Conservation (phyloP, 2,888 invertebrate species). For the Salticus scenicus region DNA sequence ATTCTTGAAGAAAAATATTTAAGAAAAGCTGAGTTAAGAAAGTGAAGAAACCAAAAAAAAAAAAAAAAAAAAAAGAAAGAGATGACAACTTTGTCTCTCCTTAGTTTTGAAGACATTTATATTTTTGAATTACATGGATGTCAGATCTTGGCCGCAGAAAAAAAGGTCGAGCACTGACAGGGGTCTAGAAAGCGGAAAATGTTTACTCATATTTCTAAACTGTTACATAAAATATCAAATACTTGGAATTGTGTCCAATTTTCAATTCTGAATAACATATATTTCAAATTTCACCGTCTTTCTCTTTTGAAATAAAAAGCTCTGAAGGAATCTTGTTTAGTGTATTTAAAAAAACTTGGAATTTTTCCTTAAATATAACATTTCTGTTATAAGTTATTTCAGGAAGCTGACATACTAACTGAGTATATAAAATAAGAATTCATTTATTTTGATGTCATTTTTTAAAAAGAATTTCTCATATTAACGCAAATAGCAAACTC, state of each 20-base stretch:
- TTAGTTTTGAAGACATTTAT: background rate
- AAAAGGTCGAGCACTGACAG: background rate
- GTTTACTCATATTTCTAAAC: conserved; percentile 14
- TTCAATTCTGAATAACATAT: conserved; percentile 10
- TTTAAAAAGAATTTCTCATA: no score
- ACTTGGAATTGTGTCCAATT: conserved; percentile 8
- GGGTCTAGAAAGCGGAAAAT: background rate
- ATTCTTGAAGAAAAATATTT: no score
- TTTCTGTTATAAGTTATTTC: no score
- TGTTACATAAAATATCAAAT: conserved; percentile 17
- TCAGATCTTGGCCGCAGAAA: background rate
- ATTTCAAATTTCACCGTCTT: background rate
- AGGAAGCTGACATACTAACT: no score
- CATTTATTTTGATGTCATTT: no score
- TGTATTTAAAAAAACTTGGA: background rate
- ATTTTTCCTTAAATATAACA: background rate
- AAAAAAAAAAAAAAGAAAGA: no score
- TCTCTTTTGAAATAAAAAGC: conserved; percentile 3
- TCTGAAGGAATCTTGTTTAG: background rate
- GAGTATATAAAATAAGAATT: no score
- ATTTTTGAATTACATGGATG: conserved; percentile 19
- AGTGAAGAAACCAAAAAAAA: background rate
- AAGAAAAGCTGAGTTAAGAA: no score
- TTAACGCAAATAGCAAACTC: no score
- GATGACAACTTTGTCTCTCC: background rate